These are phyloP conservation scores for Scartelaos histophorus DNA, from an alignment of 2,113 vertebrate species.

Conservation along the genomic window DNA sequence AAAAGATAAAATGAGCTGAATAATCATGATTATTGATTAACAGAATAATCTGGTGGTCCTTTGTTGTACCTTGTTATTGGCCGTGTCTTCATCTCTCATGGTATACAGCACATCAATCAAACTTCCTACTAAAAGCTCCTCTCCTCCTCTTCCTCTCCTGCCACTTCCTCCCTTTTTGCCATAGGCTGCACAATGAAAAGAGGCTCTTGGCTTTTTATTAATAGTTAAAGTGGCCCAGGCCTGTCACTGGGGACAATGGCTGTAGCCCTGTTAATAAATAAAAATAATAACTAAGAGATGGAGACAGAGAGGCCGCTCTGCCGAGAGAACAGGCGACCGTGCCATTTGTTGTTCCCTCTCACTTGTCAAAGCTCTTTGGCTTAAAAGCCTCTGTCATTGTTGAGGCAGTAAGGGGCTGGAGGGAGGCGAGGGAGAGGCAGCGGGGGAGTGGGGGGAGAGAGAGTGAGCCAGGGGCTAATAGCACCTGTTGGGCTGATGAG, in stretches of 20 bases:
- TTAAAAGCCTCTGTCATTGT: slow-evolving; percentile 90
- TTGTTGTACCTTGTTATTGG: slow-evolving; percentile 24
- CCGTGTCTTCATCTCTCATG: slow-evolving; percentile 33
- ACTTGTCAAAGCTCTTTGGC: slow-evolving; percentile 89
- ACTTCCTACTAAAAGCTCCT: slow-evolving; percentile 39
- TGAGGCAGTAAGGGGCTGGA: slow-evolving; percentile 59
- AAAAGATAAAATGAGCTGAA: too few species aligned
- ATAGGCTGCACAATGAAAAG: slow-evolving; percentile 67
- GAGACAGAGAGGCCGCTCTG: slow-evolving; percentile 77
- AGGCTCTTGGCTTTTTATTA: slow-evolving; percentile 81
- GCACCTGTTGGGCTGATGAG: slow-evolving; percentile 88
- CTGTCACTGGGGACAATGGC: slow-evolving; percentile 85
- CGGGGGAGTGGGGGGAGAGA: slow-evolving; percentile 32
- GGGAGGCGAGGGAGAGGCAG: slow-evolving; percentile 45
- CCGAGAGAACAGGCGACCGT: slow-evolving; percentile 77
- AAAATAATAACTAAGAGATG: slow-evolving; percentile 85
- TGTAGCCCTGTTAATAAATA: slow-evolving; percentile 89
- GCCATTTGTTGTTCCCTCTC: slow-evolving; percentile 91
- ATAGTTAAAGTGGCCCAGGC: slow-evolving; percentile 87
- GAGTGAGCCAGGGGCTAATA: slow-evolving; percentile 75
- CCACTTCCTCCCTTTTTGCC: slow-evolving; percentile 58
- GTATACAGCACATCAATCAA: slow-evolving; percentile 46
- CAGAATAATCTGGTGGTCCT: not conserved
- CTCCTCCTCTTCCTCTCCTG: slow-evolving; percentile 6
- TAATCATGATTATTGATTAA: not conserved